Evolutionary conservation across 2,888 invertebrate genomes (phyloP).

Genomic region (Chirona hameri): DNA sequence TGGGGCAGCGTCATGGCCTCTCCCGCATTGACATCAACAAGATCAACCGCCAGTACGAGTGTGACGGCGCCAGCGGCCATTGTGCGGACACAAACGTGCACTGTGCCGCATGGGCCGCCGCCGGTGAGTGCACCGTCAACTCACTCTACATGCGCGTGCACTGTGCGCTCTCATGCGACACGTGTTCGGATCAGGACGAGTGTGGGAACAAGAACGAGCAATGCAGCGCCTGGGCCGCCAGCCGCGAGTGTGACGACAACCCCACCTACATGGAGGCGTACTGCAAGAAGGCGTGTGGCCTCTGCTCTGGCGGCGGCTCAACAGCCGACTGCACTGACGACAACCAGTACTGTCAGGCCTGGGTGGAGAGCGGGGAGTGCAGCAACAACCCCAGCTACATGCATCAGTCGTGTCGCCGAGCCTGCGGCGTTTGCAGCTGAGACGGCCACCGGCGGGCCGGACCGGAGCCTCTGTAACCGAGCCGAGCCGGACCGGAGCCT

Average conservation of each 20-base stretch:
- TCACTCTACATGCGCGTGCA: neutral
- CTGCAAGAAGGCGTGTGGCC: conserved; percentile 37
- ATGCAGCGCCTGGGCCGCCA: conserved; percentile 39
- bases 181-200: neutral
- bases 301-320: conserved; percentile 35
- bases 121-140: neutral
- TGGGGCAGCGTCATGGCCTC: conserved; percentile 39
- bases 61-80: neutral
- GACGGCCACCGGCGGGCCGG: no score
- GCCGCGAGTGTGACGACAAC: conserved; percentile 39
- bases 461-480: no score
- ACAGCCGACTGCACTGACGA: conserved; percentile 34
- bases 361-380: conserved; percentile 39
- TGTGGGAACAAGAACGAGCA: conserved; percentile 32
- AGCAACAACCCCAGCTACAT: conserved; percentile 40
- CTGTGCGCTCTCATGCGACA: neutral
- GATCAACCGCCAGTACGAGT: conserved; percentile 39
- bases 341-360: conserved; percentile 37
- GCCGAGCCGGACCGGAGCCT: no score
- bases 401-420: conserved; percentile 38
- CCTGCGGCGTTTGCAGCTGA: conserved; percentile 38
- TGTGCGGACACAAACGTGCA: neutral
- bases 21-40: conserved; percentile 38
- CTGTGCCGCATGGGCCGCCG: neutral
- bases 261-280: conserved; percentile 40